Evolutionary conservation across 2,113 vertebrate genomes (phyloP).

Genomic region (Trichechus manatus): DNA sequence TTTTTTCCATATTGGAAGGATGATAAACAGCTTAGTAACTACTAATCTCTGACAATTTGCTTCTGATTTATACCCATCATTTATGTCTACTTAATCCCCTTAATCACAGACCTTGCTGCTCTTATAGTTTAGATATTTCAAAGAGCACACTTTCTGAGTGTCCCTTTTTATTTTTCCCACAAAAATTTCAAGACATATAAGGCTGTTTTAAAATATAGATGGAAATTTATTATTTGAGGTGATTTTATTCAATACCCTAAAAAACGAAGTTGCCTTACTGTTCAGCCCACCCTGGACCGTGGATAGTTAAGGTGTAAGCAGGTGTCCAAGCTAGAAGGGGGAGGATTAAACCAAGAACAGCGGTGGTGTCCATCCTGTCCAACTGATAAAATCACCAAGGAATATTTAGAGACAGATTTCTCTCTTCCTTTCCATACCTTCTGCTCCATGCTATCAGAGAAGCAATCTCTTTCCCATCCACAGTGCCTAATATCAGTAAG

Average conservation of each 20-base stretch:
- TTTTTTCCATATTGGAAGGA: background rate
- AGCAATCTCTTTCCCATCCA: background rate
- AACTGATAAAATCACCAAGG: background rate
- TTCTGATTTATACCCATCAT: background rate
- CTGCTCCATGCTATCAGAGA: background rate
- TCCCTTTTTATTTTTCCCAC: conserved; percentile 17
- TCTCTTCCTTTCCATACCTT: background rate
- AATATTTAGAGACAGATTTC: background rate
- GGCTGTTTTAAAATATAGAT: conserved; percentile 1
- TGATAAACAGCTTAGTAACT: conserved; percentile 16
- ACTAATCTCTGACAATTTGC: conserved; percentile 42
- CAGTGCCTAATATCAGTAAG: background rate
- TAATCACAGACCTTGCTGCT: background rate
- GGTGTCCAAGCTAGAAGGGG: conserved; percentile 14
- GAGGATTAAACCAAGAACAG: background rate
- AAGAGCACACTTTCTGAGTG: background rate
- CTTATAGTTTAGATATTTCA: conserved; percentile 49
- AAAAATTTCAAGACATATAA: background rate
- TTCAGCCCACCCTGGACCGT: background rate
- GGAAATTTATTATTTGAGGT: conserved; percentile 41
- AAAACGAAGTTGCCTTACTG: background rate
- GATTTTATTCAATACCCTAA: background rate
- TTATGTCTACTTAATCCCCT: conserved; percentile 11
- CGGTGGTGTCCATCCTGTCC: no score
- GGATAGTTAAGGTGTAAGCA: background rate